A percentile compares a stretch with the other conserved stretches of the same genome.
Conservation (phyloP, 2,888 invertebrate species). For the Petrophora chlorosata region DNA sequence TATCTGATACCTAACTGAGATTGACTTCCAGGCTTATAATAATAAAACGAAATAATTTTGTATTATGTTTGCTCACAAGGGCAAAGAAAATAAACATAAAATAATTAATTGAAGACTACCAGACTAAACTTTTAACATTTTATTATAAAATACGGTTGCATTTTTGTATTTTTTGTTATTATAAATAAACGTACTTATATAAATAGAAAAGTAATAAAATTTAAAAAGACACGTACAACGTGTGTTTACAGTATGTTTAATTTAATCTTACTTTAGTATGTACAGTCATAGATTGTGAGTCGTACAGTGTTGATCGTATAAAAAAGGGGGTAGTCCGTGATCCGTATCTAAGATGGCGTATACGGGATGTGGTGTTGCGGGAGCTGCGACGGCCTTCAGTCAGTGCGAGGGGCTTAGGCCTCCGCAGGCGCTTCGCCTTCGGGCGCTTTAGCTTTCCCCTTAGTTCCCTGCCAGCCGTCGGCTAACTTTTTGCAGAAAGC, state of each 20-base stretch:
- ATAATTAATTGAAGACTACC: constrained; percentile 62
- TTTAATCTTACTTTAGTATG: constrained; percentile 82
- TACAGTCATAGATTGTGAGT: constrained; percentile 75
- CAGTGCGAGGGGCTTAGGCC: constrained; percentile 48
- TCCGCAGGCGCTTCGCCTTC: constrained; percentile 65
- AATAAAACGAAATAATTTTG: too few relatives aligned
- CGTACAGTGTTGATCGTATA: constrained; percentile 77
- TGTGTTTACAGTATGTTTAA: constrained; percentile 78
- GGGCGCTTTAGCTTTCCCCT: constrained; percentile 34
- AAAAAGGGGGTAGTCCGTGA: constrained; percentile 60
- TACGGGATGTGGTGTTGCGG: constrained; percentile 58
- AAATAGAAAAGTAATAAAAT: constrained; percentile 73
- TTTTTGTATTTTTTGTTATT: constrained; percentile 73
- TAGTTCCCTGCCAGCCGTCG: constrained; percentile 78
- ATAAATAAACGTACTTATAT: constrained; percentile 81
- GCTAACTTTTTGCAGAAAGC: constrained; percentile 95
- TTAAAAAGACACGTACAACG: constrained; percentile 81
- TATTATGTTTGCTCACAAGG: too few relatives aligned
- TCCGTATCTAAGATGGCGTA: constrained; percentile 73
- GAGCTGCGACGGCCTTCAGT: constrained; percentile 36
- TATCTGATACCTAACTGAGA: too few relatives aligned
- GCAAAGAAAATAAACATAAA: constrained; percentile 18
- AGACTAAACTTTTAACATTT: constrained; percentile 72
- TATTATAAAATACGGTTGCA: constrained; percentile 81
- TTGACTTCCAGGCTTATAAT: too few relatives aligned